Evolutionary conservation across 2,113 vertebrate genomes (phyloP), one percentile per base, ranked within the genome.

Genomic region (Amphiprion percula): DNA sequence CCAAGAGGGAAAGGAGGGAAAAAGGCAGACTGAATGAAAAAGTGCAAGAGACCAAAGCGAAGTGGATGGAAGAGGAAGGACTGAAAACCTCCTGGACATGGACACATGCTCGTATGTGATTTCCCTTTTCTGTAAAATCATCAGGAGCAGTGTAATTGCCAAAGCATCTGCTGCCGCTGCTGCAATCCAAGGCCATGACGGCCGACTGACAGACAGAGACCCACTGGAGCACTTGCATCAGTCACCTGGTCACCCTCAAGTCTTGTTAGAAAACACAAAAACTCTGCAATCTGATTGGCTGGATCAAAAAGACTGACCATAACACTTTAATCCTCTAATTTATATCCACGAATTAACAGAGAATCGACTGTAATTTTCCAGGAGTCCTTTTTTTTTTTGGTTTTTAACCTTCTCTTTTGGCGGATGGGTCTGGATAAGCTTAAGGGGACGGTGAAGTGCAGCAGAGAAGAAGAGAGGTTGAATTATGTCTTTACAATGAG

Each of bases 141-240:
- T 71, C 83, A 88, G 52, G 21, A 68, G 64, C 78, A 21, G 19
- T 23, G 56, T 87, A 63, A 88, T 86, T 56, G 59, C 44, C 64
- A 84, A 85, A 83, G 84, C 81, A 78, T 91, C 79, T 86, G 79
- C 74, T 70, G 77, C 55, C 64, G 33, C 68, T 46, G 79, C 70
- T 55, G 72, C 59, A 59, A 56, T 75, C 58, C 79, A 74, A 68
- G 72, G 68, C 74, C 68, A 4, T 9, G 17, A 5, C 21, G 21
- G 28, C 69, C 56, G 68, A 74, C 70, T 69, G 84, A 84, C 72
- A 74, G 82, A 66, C 71, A 60, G 79, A 79, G 74, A 82, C 44
- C 61, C 65, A 66, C 70, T 33, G 14, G 77, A 81, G 87, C 68
- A 30, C 52, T 67, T 15, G 81, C 41, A 78, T 83, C 79, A 44